Conservation (phyloP, 2,113 vertebrate species). For the Oriolus oriolus region DNA sequence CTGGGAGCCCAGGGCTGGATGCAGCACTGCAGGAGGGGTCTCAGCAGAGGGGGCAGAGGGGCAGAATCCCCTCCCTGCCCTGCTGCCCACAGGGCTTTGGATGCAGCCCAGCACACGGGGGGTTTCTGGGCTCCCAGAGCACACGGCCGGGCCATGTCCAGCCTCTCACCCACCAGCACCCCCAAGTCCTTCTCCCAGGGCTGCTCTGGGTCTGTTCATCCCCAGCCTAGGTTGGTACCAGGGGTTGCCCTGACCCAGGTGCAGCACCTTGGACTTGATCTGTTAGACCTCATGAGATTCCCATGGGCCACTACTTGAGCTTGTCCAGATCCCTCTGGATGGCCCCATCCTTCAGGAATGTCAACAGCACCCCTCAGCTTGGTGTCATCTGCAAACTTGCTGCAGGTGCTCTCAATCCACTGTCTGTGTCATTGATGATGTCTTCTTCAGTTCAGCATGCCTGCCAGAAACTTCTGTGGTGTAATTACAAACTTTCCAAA, state of each 20-base stretch:
- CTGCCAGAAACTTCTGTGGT: neutral
- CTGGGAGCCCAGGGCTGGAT: neutral
- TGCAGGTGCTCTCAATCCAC: accelerated
- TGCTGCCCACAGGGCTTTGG: no score
- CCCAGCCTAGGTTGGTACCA: accelerated
- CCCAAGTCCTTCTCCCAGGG: neutral
- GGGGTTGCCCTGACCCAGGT: accelerated
- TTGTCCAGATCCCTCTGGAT: neutral
- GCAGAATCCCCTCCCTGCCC: no score
- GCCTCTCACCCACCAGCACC: neutral
- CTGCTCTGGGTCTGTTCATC: neutral
- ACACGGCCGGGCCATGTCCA: neutral
- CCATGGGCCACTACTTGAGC: accelerated
- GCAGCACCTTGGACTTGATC: neutral
- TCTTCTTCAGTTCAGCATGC: neutral
- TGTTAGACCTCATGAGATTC: neutral
- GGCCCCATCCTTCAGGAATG: neutral
- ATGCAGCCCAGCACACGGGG: no score
- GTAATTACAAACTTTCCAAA: neutral
- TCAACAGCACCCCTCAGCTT: accelerated
- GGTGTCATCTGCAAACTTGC: neutral
- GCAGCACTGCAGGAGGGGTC: neutral
- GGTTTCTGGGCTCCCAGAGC: no score
- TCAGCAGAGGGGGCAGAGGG: no score
- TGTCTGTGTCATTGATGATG: neutral